These are phyloP conservation scores for Ptychoptera albimana DNA, from an alignment of 2,888 invertebrate genomes.

Conservation along the genomic window DNA sequence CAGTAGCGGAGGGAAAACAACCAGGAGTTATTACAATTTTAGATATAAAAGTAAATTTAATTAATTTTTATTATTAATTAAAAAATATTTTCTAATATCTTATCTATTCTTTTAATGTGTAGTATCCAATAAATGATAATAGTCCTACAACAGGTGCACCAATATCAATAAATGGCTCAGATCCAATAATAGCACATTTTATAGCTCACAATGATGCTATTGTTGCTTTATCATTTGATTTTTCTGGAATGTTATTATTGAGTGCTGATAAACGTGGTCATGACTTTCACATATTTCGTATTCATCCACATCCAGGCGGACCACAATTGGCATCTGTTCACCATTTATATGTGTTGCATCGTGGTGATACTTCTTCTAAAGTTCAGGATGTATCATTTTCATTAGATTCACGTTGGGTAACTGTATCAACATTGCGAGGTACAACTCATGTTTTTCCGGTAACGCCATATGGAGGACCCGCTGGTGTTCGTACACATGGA, in stretches of 20 bases:
- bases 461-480: slow-evolving; percentile 86
- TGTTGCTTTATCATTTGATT: slow-evolving; percentile 79
- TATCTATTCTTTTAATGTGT: background rate
- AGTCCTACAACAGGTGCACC: slow-evolving; percentile 27
- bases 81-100: background rate
- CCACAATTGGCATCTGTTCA: slow-evolving; percentile 78
- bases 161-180: slow-evolving; percentile 34
- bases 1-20: slow-evolving; percentile 46
- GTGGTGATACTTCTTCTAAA: slow-evolving; percentile 92
- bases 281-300: slow-evolving; percentile 88
- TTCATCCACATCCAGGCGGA: slow-evolving; percentile 84
- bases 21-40: slow-evolving; percentile 81
- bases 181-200: slow-evolving; percentile 74
- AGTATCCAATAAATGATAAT: slow-evolving; percentile 26
- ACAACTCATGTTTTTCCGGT: slow-evolving; percentile 97
- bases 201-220: slow-evolving; percentile 77
- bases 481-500: slow-evolving; percentile 88
- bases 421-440: slow-evolving; percentile 85
- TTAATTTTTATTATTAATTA: background rate
- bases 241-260: slow-evolving; percentile 73
- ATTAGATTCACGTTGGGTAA: slow-evolving; percentile 90
- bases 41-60: slow-evolving; percentile 52
- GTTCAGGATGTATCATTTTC: slow-evolving; percentile 88
- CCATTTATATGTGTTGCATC: slow-evolving; percentile 85
- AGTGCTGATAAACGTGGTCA: slow-evolving; percentile 88